phyloP scores from a whole-genome alignment of 2,888 invertebrate species.

The Rhimphoctona megacephalus region DNA sequence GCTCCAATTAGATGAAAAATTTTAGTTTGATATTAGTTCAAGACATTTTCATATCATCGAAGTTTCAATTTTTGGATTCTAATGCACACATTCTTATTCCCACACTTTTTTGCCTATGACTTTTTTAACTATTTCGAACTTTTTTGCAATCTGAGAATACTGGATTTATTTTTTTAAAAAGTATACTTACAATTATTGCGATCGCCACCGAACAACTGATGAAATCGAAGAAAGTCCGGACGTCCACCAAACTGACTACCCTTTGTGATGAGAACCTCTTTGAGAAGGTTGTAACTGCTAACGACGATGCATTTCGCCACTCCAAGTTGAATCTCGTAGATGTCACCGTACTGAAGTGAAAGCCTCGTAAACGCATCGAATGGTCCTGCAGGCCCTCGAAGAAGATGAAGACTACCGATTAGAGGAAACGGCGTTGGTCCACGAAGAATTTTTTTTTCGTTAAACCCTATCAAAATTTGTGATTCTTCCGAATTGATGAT shows the following conservation, averaged over 20 bases:
- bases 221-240: conserved; percentile 92
- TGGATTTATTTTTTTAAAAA: background rate
- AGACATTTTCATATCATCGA: background rate
- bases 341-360: conserved; percentile 90
- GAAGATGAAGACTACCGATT: conserved; percentile 90
- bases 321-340: conserved; percentile 90
- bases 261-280: conserved; percentile 92
- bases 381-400: conserved; percentile 88
- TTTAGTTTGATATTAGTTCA: background rate
- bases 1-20: background rate
- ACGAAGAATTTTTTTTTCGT: conserved; percentile 63
- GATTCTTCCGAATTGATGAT: conserved; percentile 3
- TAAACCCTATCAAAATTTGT: background rate
- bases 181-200: conserved; percentile 93
- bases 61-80: background rate
- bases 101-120: background rate
- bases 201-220: conserved; percentile 93
- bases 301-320: conserved; percentile 90
- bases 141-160: background rate
- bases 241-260: conserved; percentile 93
- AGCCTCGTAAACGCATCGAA: conserved; percentile 91
- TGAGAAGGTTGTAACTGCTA: conserved; percentile 90
- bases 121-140: background rate
- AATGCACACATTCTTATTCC: background rate
- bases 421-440: conserved; percentile 86